Conservation (phyloP, 2,797 vertebrate species). For the Hephaestus fuliginosus region DNA sequence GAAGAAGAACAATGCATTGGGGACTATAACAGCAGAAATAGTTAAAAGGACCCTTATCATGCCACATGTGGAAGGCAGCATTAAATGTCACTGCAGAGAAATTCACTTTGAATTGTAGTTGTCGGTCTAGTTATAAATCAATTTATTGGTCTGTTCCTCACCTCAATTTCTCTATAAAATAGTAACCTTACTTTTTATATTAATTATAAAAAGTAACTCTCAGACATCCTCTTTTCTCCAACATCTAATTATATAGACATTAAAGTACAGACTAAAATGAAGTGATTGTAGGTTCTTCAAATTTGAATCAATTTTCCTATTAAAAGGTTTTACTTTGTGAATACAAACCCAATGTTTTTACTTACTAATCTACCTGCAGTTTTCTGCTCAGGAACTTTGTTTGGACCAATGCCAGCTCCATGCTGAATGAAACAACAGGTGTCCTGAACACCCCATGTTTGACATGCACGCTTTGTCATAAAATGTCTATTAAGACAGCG, state of each 20-base stretch:
- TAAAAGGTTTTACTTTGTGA: neutral
- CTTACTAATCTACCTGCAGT: constrained; percentile 3
- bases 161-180: constrained; percentile 43
- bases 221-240: neutral
- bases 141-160: constrained; percentile 51
- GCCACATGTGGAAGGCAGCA: constrained; percentile 53
- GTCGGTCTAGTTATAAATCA: constrained; percentile 60
- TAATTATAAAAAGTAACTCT: neutral
- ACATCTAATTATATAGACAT: neutral
- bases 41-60: constrained; percentile 81
- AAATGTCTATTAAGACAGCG: constrained; percentile 8
- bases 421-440: neutral
- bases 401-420: neutral
- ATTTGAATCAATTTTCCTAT: constrained; percentile 10
- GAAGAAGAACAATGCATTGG: constrained; percentile 60
- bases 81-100: constrained; percentile 74
- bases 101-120: constrained; percentile 68
- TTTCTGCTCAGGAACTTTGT: neutral
- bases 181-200: neutral
- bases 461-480: neutral
- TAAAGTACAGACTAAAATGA: neutral
- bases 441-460: constrained; percentile 6
- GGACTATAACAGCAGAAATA: constrained; percentile 62
- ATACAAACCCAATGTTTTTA: neutral
- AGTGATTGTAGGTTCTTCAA: neutral